These are phyloP conservation scores for Tinea pellionella DNA, from an alignment of 2,888 invertebrate species.

Conservation along the genomic window DNA sequence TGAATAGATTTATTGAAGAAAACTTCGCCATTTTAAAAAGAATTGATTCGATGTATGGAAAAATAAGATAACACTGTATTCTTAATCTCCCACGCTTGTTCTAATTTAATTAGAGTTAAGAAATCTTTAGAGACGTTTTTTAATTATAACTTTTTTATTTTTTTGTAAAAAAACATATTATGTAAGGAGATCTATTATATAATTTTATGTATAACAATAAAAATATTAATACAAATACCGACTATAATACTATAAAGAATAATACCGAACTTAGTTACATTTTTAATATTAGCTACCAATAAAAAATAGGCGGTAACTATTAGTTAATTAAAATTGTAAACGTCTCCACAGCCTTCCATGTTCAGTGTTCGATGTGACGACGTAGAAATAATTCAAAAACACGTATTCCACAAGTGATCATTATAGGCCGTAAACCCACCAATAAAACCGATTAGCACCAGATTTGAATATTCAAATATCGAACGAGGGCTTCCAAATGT, in stretches of 20 bases:
- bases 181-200: no score
- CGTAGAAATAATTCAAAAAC: slow-evolving; percentile 19
- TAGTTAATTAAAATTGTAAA: no score
- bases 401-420: slow-evolving; percentile 36
- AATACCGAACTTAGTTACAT: no score
- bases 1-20: background rate
- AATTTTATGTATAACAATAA: no score
- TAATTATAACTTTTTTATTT: background rate
- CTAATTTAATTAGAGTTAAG: background rate
- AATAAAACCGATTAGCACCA: slow-evolving; percentile 61
- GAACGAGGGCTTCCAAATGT: slow-evolving; percentile 38
- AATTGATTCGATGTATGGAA: background rate
- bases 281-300: no score
- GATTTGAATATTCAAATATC: slow-evolving; percentile 58
- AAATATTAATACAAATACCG: no score
- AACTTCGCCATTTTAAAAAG: background rate
- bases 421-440: slow-evolving; percentile 60
- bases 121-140: slow-evolving; percentile 6
- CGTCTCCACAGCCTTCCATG: no score
- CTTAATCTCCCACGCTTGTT: background rate
- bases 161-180: no score
- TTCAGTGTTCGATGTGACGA: no score
- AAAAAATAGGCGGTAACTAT: no score
- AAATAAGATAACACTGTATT: background rate
- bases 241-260: no score